A percentile compares a stretch with the other conserved stretches of the same genome.
Evolutionary conservation across 2,797 vertebrate genomes (phyloP).

Genomic region (Scyliorhinus canicula): DNA sequence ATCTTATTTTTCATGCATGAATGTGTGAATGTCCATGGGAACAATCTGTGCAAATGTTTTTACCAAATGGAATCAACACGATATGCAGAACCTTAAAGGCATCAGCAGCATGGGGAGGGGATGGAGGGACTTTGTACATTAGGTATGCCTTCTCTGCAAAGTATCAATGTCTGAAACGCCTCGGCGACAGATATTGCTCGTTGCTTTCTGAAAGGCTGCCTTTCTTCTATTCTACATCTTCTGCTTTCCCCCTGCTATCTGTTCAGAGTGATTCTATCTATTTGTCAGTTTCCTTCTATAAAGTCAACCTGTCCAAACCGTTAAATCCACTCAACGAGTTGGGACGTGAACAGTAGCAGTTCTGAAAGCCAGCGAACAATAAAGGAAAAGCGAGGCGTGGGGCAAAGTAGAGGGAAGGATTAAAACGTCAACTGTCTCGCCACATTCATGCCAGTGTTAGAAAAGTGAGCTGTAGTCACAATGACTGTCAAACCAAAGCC

Average conservation of each 20-base stretch:
- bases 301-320: background rate
- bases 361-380: background rate
- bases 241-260: background rate
- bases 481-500: background rate
- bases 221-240: background rate
- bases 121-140: background rate
- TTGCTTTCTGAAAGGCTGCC: background rate
- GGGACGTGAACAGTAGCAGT: background rate
- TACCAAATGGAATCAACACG: background rate
- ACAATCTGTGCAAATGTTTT: background rate
- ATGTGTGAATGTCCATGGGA: slow-evolving; percentile 4
- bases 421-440: background rate
- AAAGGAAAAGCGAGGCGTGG: background rate
- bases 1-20: slow-evolving; percentile 1
- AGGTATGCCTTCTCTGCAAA: background rate
- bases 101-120: background rate
- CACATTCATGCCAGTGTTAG: background rate
- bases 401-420: background rate
- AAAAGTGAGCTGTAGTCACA: background rate
- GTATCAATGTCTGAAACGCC: background rate
- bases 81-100: background rate
- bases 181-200: background rate
- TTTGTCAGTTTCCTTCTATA: background rate
- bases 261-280: background rate
- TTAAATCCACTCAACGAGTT: background rate